These are phyloP conservation scores for Rhysida immarginata DNA, from an alignment of 1,140 invertebrate species.

Conservation along the genomic window DNA sequence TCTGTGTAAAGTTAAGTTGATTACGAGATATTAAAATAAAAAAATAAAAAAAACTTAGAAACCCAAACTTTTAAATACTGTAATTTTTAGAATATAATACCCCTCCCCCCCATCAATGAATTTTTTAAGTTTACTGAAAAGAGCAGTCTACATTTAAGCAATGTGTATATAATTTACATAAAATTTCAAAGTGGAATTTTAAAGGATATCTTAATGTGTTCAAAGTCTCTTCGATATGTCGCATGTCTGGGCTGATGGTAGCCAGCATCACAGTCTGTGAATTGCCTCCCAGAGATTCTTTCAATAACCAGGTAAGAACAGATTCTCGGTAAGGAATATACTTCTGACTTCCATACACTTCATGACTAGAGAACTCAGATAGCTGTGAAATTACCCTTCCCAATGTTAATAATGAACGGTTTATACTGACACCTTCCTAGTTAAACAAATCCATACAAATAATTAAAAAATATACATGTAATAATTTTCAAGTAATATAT, in stretches of 20 bases:
- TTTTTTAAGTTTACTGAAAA: no score
- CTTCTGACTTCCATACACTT: conserved; percentile 26
- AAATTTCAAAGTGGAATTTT: no score
- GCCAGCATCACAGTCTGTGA: conserved; percentile 49
- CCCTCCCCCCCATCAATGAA: no score
- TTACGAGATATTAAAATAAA: no score
- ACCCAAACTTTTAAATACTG: no score
- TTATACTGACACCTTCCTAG: conserved; percentile 64
- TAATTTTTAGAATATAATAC: no score
- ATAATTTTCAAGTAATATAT: no score
- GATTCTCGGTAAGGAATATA: conserved; percentile 42
- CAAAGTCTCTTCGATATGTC: conserved; percentile 62
- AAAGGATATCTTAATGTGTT: conserved; percentile 58
- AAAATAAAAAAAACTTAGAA: no score
- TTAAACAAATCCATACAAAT: no score
- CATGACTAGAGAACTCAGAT: conserved; percentile 35
- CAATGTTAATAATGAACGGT: conserved; percentile 59
- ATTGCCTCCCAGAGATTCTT: conserved; percentile 49
- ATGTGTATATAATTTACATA: no score
- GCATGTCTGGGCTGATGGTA: conserved; percentile 56
- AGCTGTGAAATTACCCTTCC: conserved; percentile 62
- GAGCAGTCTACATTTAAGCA: no score
- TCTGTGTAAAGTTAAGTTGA: background rate
- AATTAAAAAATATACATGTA: no score
- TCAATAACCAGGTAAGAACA: conserved; percentile 23